Evolutionary conservation across 2,888 invertebrate species (phyloP).

Genomic region (Rutpela maculata): DNA sequence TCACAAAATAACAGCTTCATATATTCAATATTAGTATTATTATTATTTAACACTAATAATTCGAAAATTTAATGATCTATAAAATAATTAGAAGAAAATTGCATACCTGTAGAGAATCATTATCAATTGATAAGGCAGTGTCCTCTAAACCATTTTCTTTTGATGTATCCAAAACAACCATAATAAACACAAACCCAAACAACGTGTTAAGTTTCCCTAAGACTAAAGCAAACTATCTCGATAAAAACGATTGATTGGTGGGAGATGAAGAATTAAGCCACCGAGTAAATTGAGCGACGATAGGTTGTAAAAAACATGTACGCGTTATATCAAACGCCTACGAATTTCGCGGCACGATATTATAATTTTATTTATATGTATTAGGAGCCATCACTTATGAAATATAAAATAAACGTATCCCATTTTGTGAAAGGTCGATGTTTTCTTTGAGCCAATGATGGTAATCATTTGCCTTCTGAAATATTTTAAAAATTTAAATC

Average conservation of each 20-base stretch:
- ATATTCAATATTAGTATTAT: too few relatives aligned
- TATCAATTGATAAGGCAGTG: constrained; percentile 19
- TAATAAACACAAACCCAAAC: constrained; percentile 23
- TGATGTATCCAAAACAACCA: constrained; percentile 34
- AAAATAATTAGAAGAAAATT: not conserved
- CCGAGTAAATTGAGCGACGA: constrained; percentile 33
- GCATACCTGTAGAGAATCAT: constrained; percentile 34
- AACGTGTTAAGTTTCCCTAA: constrained; percentile 29
- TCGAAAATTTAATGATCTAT: not conserved
- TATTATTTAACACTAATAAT: not conserved
- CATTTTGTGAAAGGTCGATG: not conserved
- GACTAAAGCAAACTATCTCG: constrained; percentile 43
- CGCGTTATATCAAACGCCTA: constrained; percentile 32
- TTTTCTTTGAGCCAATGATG: too few relatives aligned
- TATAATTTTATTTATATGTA: not conserved
- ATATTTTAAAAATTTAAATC: too few relatives aligned
- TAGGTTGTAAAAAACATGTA: constrained; percentile 22
- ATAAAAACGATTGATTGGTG: constrained; percentile 50
- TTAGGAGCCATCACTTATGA: not conserved
- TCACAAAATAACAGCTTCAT: too few relatives aligned
- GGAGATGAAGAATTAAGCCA: constrained; percentile 51
- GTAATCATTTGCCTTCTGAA: too few relatives aligned
- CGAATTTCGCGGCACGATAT: constrained; percentile 5
- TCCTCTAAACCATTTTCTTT: constrained; percentile 36
- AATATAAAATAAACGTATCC: not conserved